Evolutionary conservation across 1,140 invertebrate species (phyloP), one percentile per base, ranked within the genome.

Genomic region (Campodea augens): DNA sequence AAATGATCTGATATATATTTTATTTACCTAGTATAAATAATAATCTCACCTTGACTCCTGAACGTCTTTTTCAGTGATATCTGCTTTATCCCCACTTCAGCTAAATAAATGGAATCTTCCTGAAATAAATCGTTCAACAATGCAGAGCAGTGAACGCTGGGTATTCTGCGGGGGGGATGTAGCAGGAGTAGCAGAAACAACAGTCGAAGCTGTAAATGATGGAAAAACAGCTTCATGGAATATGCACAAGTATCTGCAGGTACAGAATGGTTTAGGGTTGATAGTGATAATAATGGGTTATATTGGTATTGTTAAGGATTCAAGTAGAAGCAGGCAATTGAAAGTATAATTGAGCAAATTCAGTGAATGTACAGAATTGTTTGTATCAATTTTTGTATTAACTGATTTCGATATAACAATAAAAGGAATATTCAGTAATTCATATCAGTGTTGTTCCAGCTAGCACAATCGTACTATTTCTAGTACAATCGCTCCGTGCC

Each of bases 151-250:
- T 46, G 74, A 79, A 48, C 66, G 74, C 0, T 74, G 75, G 55
- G 81, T 97, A 3, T 98, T 92, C 60, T 77, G 80, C 53, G 95
- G 95, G 5, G 95, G 95, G 1, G 95, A 98, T 64, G 56, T 97
- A 5, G 89, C 85, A 5, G 92, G 91, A 1, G 70, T 88, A 19
- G 81, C 91, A 0, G 87, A 97, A 61, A 98, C 93, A 0, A 97
- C 93, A 0, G 93, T 98, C 0, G 93, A 98, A 67, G 84, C 89
- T 2, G 90, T 95, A 0, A 98, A 98, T 62, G 93, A 98, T 67
- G 93, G 93, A 21, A 98, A 98, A 68, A 86, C 78, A 4, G 92
- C 93, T 1, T 84, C 92, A 4, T 97, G 92, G 92, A 73, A 74
- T 52, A 96, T 98, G 40, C 95, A 98, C 57, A 81, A 79, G 53